These are phyloP conservation scores for Pogonomyrmex californicus DNA, from an alignment of 1,140 invertebrate genomes.

Conservation along the genomic window DNA sequence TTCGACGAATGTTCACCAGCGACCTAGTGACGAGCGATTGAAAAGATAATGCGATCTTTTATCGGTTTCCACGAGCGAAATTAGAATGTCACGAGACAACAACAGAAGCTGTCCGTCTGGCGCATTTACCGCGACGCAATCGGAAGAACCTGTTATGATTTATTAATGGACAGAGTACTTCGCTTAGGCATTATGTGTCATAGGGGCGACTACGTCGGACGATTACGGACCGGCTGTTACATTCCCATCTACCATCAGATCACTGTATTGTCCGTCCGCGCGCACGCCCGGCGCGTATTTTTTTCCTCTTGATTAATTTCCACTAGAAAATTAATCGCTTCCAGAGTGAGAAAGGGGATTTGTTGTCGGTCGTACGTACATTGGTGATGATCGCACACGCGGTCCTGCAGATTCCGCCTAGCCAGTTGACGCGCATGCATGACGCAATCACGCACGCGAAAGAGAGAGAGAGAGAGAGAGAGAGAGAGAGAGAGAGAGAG, in stretches of 20 bases:
- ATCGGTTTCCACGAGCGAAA: conserved; percentile 22
- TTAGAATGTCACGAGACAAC: conserved; percentile 27
- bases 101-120: conserved; percentile 9
- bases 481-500: no score
- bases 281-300: conserved; percentile 58
- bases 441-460: conserved; percentile 45
- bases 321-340: conserved; percentile 76
- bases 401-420: conserved; percentile 27
- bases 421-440: conserved; percentile 8
- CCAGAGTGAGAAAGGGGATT: conserved; percentile 33
- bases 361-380: not conserved
- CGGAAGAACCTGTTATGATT: conserved; percentile 65
- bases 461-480: conserved; percentile 38
- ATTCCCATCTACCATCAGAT: conserved; percentile 73
- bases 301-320: conserved; percentile 76
- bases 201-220: conserved; percentile 33
- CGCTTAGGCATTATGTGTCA: conserved; percentile 54
- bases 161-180: conserved; percentile 58
- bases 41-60: not conserved
- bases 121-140: conserved; percentile 47
- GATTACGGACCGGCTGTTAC: conserved; percentile 67
- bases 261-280: conserved; percentile 51
- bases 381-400: conserved; percentile 22
- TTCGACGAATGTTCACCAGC: not conserved
- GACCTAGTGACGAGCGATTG: not conserved